Evolutionary conservation across 1,140 invertebrate genomes (phyloP).

Genomic region (Nasonia longicornis): DNA sequence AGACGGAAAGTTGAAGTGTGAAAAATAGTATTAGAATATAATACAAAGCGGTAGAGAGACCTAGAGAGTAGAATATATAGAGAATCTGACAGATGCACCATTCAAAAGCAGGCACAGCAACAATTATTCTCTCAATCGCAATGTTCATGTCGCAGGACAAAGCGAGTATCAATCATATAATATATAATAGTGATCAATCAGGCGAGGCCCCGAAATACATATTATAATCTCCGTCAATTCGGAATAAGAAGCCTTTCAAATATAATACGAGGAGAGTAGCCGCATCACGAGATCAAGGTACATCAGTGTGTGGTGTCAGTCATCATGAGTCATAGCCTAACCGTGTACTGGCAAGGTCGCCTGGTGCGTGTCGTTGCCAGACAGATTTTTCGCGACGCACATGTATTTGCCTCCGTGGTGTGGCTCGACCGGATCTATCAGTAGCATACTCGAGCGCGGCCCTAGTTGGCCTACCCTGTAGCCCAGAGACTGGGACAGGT

Average conservation of each 20-base stretch:
- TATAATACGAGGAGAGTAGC: not conserved
- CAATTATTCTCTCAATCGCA: not conserved
- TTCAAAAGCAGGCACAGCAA: constrained; percentile 28
- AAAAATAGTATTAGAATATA: constrained; percentile 1
- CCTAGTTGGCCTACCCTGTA: constrained; percentile 69
- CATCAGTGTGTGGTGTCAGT: not conserved
- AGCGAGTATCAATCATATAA: not conserved
- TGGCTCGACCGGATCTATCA: constrained; percentile 70
- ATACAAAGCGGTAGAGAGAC: not conserved
- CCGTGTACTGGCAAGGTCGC: constrained; percentile 72
- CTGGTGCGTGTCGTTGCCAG: constrained; percentile 72
- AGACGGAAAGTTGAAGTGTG: not conserved
- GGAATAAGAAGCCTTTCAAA: not conserved
- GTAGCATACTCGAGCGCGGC: constrained; percentile 70
- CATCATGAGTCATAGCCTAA: constrained; percentile 58
- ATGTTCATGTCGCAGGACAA: constrained; percentile 27
- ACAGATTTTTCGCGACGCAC: constrained; percentile 76
- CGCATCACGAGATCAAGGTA: not conserved
- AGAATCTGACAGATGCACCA: constrained; percentile 15
- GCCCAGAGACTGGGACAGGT: constrained; percentile 64
- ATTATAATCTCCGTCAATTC: not conserved
- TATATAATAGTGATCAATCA: no score
- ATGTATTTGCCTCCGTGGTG: constrained; percentile 75
- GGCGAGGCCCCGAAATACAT: not conserved
- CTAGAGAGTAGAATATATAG: not conserved